Conservation (phyloP, 2,888 invertebrate genomes). For the Nomada lathburiana region DNA sequence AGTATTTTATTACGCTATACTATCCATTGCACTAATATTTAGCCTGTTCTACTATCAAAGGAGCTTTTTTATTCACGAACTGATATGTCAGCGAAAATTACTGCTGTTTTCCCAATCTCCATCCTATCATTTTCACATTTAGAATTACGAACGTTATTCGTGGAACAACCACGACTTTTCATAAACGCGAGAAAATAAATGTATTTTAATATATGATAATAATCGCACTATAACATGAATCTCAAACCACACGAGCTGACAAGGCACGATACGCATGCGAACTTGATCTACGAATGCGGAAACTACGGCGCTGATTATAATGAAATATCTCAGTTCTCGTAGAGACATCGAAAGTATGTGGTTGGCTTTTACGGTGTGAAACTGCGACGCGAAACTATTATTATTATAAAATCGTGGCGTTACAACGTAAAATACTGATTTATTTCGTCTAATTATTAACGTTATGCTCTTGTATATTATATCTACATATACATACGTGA, state of each 20-base stretch:
- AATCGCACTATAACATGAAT: not conserved
- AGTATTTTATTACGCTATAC: too few relatives aligned
- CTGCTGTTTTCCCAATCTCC: not conserved
- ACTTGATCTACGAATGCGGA: slow-evolving; percentile 51
- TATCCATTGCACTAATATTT: not conserved
- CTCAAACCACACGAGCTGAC: slow-evolving; percentile 6
- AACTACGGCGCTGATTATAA: slow-evolving; percentile 53
- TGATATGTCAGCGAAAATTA: not conserved
- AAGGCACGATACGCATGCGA: slow-evolving; percentile 52
- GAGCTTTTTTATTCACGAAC: not conserved
- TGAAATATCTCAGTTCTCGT: slow-evolving; percentile 38
- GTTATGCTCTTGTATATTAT: not conserved
- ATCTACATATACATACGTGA: too few relatives aligned
- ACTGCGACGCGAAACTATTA: not conserved
- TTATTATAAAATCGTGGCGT: not conserved
- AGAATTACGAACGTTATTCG: not conserved
- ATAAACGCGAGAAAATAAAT: not conserved
- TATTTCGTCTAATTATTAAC: not conserved
- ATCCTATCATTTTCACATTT: not conserved
- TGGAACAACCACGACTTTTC: not conserved
- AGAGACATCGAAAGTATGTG: slow-evolving; percentile 7
- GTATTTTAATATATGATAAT: not conserved
- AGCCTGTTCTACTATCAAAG: not conserved
- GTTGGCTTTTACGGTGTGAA: not conserved
- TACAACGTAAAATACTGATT: not conserved